Conservation (phyloP, 1,140 invertebrate species). For the Brachionus rotundiformis region DNA sequence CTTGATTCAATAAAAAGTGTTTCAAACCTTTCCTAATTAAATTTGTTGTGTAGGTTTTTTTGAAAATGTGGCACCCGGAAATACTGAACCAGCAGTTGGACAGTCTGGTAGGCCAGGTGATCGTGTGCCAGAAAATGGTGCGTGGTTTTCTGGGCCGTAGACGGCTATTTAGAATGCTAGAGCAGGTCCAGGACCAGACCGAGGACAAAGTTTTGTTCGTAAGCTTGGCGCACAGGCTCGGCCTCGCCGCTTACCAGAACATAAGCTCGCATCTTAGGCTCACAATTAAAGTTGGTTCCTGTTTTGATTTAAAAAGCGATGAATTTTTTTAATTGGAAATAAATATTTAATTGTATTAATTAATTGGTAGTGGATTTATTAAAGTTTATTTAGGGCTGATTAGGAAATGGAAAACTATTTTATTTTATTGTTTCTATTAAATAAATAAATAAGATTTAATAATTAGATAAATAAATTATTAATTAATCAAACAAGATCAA, state of each 20-base stretch:
- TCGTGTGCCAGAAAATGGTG: constrained; percentile 42
- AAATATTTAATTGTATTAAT: background rate
- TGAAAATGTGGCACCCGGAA: constrained; percentile 51
- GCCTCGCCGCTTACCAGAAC: background rate
- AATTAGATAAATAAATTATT: background rate
- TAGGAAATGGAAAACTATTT: too few species aligned
- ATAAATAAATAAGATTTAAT: background rate
- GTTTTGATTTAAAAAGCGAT: constrained; percentile 6
- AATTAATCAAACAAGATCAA: background rate
- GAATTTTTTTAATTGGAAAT: too few species aligned
- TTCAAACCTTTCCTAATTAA: background rate
- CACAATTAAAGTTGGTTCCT: constrained; percentile 28
- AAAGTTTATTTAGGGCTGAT: too few species aligned
- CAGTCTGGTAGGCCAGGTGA: background rate
- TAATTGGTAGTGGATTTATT: too few species aligned
- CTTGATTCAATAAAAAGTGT: constrained; percentile 8
- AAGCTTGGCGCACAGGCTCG: background rate
- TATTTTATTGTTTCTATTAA: too few species aligned
- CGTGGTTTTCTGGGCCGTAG: constrained; percentile 19
- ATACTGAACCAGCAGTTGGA: constrained; percentile 45
- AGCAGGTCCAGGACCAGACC: constrained; percentile 20
- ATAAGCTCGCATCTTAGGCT: constrained; percentile 14
- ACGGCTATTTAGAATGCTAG: constrained; percentile 25
- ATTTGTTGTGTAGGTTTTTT: constrained; percentile 40
- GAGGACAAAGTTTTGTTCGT: background rate